phyloP scores from a whole-genome alignment of 2,797 vertebrate genomes.

The Lates japonicus region DNA sequence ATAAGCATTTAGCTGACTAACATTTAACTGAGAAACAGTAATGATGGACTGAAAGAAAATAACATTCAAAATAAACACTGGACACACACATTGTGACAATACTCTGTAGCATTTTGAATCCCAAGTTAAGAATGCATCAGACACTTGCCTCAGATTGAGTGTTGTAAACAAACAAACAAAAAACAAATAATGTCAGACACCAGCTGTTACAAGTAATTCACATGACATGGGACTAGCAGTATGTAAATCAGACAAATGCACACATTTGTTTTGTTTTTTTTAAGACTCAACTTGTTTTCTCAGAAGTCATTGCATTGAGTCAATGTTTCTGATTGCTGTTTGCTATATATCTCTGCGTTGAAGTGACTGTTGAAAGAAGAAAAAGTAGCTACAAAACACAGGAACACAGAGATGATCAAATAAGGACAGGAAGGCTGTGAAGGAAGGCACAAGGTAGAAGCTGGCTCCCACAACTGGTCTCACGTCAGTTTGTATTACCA shows the following conservation, averaged over 20 bases:
- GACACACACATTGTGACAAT: conserved; percentile 18
- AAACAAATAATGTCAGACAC: conserved; percentile 13
- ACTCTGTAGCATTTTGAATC: conserved; percentile 8
- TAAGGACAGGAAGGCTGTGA: conserved; percentile 55
- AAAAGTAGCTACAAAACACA: conserved; percentile 27
- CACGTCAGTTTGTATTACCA: conserved; percentile 40
- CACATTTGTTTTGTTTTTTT: conserved; percentile 59
- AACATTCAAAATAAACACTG: conserved; percentile 9
- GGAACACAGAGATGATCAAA: conserved; percentile 47
- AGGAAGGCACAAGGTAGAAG: conserved; percentile 79
- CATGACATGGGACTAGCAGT: conserved; percentile 18
- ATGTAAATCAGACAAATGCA: conserved; percentile 42
- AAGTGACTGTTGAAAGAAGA: conserved; percentile 57
- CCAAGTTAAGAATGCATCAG: not conserved
- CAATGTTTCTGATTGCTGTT: conserved; percentile 36
- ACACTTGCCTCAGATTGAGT: conserved; percentile 3
- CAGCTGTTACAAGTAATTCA: conserved; percentile 35
- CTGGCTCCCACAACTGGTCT: conserved; percentile 60
- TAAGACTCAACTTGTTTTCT: conserved; percentile 57
- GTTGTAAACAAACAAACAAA: not conserved
- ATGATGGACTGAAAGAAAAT: not conserved
- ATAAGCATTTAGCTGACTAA: conserved; percentile 3
- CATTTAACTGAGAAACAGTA: not conserved
- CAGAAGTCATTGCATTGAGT: conserved; percentile 32
- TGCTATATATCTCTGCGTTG: conserved; percentile 33